phyloP scores from a whole-genome alignment of 2,797 vertebrate genomes.

The Manis crassicaudata region DNA sequence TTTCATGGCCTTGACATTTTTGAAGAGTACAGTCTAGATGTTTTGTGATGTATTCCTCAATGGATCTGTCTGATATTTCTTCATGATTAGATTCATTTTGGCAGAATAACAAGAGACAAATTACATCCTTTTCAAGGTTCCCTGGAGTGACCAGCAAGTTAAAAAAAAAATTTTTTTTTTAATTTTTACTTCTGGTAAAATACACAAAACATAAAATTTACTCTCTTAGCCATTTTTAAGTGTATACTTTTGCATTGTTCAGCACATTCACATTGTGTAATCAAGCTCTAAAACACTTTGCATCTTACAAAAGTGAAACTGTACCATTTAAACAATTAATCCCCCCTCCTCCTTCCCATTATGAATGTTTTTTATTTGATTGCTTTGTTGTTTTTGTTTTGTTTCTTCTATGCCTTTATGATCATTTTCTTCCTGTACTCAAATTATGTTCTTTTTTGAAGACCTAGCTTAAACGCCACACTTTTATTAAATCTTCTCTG shows the following conservation, averaged over 20 bases:
- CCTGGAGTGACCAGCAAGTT: neutral
- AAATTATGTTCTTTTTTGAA: slow-evolving; percentile 2
- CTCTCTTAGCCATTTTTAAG: neutral
- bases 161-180: neutral
- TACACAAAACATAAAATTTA: neutral
- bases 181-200: neutral
- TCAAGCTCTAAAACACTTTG: neutral
- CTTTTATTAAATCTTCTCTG: neutral
- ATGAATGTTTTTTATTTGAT: neutral
- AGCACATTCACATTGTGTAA: neutral
- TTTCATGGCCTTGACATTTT: neutral
- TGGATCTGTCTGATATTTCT: neutral
- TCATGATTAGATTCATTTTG: neutral
- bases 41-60: neutral
- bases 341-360: neutral
- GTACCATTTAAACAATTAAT: neutral
- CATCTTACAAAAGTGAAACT: neutral
- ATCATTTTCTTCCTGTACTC: neutral
- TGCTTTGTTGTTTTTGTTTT: neutral
- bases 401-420: neutral
- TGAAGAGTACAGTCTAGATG: neutral
- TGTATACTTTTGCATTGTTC: neutral
- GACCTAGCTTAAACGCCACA: neutral
- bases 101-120: neutral
- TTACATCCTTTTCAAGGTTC: neutral